phyloP scores from a whole-genome alignment of 2,113 vertebrate genomes.

The Spheniscus mendiculus region DNA sequence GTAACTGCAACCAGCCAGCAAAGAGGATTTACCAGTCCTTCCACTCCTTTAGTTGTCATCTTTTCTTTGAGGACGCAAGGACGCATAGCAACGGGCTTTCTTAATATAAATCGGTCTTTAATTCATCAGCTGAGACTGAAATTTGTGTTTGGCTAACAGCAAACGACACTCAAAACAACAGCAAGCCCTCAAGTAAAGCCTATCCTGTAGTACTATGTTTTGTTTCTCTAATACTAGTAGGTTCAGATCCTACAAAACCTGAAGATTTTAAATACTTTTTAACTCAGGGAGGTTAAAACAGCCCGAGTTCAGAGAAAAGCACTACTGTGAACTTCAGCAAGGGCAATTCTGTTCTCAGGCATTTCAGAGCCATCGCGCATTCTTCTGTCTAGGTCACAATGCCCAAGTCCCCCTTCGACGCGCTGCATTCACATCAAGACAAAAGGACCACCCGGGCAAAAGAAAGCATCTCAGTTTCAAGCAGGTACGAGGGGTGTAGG shows the following conservation, averaged over 20 bases:
- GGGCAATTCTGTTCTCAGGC: neutral
- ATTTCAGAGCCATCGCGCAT: neutral
- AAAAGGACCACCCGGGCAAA: neutral
- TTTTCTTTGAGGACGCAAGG: neutral
- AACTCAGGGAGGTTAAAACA: neutral
- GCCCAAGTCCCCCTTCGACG: neutral
- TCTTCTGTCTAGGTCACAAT: neutral
- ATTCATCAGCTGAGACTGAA: neutral
- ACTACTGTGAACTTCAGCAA: neutral
- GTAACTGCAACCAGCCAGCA: neutral
- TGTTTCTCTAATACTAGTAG: too few species aligned
- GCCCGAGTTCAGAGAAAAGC: neutral
- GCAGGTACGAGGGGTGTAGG: neutral
- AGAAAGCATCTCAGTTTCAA: neutral
- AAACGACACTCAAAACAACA: neutral
- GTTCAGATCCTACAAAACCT: neutral
- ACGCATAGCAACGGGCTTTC: neutral
- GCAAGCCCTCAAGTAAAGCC: neutral
- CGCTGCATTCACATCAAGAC: accelerated
- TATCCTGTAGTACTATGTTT: too few species aligned
- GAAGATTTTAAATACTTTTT: neutral
- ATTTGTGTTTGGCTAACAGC: neutral
- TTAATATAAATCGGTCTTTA: neutral
- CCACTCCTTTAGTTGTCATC: neutral
- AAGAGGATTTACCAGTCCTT: neutral